Percentiles rank a stretch among this genome's conserved stretches.
phyloP scores from a whole-genome alignment of 2,113 vertebrate genomes.

The Synodontis membranacea region DNA sequence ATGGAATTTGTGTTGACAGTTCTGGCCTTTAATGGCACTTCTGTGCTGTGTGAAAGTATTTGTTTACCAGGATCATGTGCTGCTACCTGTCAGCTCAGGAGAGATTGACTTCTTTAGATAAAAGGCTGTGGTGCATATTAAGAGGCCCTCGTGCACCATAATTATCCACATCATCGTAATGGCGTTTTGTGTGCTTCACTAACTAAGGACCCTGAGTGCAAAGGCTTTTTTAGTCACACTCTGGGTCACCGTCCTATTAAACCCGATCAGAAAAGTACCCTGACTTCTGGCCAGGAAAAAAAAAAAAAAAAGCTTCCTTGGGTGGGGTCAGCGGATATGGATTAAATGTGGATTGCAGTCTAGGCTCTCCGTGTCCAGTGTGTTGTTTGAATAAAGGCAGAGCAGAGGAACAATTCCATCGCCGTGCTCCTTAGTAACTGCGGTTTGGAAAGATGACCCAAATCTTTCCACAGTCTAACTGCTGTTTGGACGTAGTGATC shows the following conservation, averaged over 20 bases:
- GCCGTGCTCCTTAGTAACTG: conserved; percentile 14
- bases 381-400: conserved; percentile 47
- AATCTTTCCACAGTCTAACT: conserved; percentile 31
- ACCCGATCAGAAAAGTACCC: conserved; percentile 56
- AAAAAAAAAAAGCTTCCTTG: conserved; percentile 54
- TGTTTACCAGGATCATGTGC: conserved; percentile 96
- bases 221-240: conserved; percentile 75
- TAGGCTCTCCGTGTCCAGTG: conserved; percentile 49
- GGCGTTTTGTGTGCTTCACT: conserved; percentile 80
- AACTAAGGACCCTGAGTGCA: conserved; percentile 76
- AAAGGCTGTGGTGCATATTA: conserved; percentile 86
- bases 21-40: conserved; percentile 98
- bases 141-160: conserved; percentile 80
- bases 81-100: conserved; percentile 87
- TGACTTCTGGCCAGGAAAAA: conserved; percentile 62
- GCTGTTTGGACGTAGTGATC: conserved; percentile 24
- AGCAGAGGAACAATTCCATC: conserved; percentile 16
- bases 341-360: conserved; percentile 61
- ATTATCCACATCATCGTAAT: conserved; percentile 86
- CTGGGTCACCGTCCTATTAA: conserved; percentile 73
- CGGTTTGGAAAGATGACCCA: conserved; percentile 33
- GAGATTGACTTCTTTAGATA: conserved; percentile 89
- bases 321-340: conserved; percentile 64
- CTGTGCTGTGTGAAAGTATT: conserved; percentile 90
- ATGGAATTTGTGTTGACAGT: conserved; percentile 98